A percentile compares a stretch with the other conserved stretches of the same genome.
These are phyloP conservation scores for Antechinus flavipes DNA, from an alignment of 2,113 vertebrate genomes.

Conservation along the genomic window DNA sequence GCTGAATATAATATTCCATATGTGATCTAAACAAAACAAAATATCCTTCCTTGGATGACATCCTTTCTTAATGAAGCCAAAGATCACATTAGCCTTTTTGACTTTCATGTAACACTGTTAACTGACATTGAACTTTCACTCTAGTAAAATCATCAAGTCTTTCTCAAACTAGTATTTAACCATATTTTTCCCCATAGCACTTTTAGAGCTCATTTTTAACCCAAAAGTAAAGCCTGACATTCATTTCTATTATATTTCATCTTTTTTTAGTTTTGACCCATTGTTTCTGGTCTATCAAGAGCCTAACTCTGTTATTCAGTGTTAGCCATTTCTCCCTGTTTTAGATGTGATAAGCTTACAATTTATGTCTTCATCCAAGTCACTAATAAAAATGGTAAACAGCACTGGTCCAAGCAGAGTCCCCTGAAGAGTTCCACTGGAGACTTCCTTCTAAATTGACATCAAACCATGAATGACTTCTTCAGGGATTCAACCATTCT, in stretches of 20 bases:
- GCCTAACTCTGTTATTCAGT: background rate
- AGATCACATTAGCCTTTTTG: background rate
- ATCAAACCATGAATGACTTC: background rate
- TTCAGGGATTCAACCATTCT: background rate
- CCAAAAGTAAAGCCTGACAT: background rate
- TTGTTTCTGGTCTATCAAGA: background rate
- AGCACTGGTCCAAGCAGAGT: background rate
- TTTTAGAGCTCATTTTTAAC: background rate
- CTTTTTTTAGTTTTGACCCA: background rate
- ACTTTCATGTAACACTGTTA: background rate
- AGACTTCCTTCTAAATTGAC: background rate
- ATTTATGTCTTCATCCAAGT: background rate
- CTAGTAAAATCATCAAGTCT: background rate
- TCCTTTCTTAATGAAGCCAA: background rate
- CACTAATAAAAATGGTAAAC: background rate
- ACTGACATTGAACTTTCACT: background rate
- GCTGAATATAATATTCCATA: background rate
- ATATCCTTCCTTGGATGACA: background rate
- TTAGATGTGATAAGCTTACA: background rate
- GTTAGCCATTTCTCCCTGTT: background rate
- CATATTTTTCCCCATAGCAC: too few species aligned
- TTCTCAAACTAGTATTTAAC: too few species aligned
- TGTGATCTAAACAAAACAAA: background rate
- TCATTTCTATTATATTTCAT: background rate
- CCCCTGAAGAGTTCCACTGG: background rate